Conservation (phyloP, 2,113 vertebrate genomes). For the Psilopogon haemacephalus region DNA sequence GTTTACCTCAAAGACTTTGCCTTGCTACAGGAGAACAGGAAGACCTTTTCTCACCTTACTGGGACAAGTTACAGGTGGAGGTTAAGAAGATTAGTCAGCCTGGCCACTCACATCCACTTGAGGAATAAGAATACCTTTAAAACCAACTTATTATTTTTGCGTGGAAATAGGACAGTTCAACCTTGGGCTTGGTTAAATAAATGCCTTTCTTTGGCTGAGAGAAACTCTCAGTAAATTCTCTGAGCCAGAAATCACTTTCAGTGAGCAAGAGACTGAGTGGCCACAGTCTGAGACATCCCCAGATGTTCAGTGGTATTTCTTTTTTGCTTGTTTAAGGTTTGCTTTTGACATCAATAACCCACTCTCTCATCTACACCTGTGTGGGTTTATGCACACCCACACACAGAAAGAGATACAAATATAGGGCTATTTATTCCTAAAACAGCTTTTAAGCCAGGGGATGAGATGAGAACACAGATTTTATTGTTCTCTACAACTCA, state of each 20-base stretch:
- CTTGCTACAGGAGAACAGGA: neutral
- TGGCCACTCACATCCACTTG: neutral
- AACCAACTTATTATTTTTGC: neutral
- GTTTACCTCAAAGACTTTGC: neutral
- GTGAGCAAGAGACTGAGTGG: neutral
- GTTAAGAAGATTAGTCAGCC: neutral
- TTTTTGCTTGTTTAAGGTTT: neutral
- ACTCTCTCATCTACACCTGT: neutral
- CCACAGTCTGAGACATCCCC: neutral
- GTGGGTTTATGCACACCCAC: neutral
- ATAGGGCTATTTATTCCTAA: neutral
- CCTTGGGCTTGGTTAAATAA: neutral
- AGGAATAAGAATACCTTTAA: neutral
- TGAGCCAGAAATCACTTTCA: neutral
- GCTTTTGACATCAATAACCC: neutral
- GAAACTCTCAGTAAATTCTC: neutral
- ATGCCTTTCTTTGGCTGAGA: neutral
- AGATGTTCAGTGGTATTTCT: neutral
- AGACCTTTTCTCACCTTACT: neutral
- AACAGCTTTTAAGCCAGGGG: neutral
- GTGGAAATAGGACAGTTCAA: neutral
- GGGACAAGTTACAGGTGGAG: neutral
- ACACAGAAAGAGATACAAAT: neutral
- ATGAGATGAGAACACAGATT: neutral
- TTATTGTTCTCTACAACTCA: neutral